Percentiles rank a stretch among this genome's conserved stretches.
phyloP scores from a whole-genome alignment of 1,140 invertebrate genomes.

The Drosophila ficusphila region DNA sequence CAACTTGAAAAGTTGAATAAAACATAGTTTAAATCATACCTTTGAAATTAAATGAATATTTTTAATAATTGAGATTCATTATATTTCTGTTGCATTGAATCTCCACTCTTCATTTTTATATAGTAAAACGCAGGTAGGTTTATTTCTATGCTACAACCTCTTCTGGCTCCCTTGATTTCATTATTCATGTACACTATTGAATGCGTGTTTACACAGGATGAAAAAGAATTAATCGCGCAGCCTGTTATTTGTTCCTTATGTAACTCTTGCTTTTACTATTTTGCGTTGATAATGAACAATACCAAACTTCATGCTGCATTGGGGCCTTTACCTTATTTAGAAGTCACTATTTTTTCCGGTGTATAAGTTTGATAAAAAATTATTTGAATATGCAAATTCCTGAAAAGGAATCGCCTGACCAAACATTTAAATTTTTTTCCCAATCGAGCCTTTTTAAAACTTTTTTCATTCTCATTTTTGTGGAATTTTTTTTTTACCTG shows the following conservation, averaged over 20 bases:
- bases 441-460: slow-evolving; percentile 41
- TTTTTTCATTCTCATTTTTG: slow-evolving; percentile 14
- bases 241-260: no score
- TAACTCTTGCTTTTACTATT: no score
- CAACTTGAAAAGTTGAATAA: no score
- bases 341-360: background rate
- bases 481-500: slow-evolving; percentile 24
- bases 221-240: background rate
- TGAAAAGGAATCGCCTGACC: slow-evolving; percentile 30
- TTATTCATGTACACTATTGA: slow-evolving; percentile 21
- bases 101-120: slow-evolving; percentile 30
- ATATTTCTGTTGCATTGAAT: background rate
- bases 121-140: slow-evolving; percentile 50
- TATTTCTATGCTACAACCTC: slow-evolving; percentile 40
- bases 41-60: background rate
- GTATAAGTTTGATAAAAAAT: slow-evolving; percentile 62
- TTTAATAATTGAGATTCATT: background rate
- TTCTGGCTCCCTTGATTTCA: slow-evolving; percentile 28
- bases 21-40: no score
- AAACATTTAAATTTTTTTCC: slow-evolving; percentile 42
- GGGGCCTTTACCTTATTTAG: background rate
- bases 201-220: background rate
- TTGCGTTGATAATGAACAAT: background rate
- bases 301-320: background rate
- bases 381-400: slow-evolving; percentile 78